phyloP scores from a whole-genome alignment of 2,113 vertebrate species.

The Puma concolor region DNA sequence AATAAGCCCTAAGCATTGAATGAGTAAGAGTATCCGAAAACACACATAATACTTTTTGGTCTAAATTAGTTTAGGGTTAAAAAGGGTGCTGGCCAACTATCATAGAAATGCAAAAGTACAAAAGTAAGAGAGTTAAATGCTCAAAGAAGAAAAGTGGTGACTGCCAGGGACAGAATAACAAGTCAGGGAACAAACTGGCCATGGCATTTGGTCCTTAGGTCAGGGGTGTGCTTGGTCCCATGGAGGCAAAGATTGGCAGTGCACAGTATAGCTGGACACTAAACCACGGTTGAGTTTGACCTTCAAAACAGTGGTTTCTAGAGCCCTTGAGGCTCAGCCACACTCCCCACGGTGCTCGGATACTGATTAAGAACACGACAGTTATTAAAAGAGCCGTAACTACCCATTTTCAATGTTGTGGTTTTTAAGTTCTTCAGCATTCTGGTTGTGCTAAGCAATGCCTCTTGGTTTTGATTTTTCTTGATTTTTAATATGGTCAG shows the following conservation, averaged over 20 bases:
- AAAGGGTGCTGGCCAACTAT: neutral
- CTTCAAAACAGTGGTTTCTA: neutral
- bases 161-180: neutral
- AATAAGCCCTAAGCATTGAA: neutral
- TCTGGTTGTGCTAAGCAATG: neutral
- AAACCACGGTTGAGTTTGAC: neutral
- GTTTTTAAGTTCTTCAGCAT: neutral
- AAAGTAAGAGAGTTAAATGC: constrained; percentile 23
- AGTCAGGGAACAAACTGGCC: neutral
- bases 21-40: neutral
- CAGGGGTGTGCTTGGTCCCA: neutral
- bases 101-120: neutral
- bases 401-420: neutral
- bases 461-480: constrained; percentile 4
- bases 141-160: neutral
- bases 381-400: neutral
- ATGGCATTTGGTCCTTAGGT: neutral
- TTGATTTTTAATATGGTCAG: constrained; percentile 15
- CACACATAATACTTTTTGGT: neutral
- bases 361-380: neutral
- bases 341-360: neutral
- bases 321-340: neutral
- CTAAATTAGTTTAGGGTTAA: neutral
- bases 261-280: neutral
- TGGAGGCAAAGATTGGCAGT: neutral